Percentiles rank a stretch among this genome's conserved stretches.
phyloP scores from a whole-genome alignment of 2,113 vertebrate species.

The Propithecus coquereli region DNA sequence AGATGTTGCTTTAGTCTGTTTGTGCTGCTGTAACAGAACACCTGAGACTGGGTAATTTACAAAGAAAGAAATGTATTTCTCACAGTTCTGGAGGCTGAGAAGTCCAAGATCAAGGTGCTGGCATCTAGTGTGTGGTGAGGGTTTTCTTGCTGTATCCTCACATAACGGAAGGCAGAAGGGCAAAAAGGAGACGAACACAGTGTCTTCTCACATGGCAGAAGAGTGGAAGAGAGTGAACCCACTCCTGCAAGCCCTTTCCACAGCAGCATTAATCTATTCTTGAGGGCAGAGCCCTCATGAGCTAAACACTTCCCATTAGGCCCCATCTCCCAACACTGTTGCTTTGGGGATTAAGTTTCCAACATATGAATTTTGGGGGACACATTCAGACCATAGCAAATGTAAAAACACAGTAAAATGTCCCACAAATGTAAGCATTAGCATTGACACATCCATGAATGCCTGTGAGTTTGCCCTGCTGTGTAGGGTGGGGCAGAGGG shows the following conservation, averaged over 20 bases:
- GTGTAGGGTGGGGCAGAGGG: not conserved
- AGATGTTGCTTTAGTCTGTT: not conserved
- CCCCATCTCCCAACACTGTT: not conserved
- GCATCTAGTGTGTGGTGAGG: not conserved
- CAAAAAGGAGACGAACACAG: not conserved
- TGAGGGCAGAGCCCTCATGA: no score
- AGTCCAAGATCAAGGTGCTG: not conserved
- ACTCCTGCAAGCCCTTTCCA: not conserved
- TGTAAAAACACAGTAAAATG: not conserved
- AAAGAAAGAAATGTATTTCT: not conserved
- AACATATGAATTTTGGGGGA: not conserved
- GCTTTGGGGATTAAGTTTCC: not conserved
- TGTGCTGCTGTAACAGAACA: not conserved
- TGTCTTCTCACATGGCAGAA: not conserved
- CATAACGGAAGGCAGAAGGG: not conserved
- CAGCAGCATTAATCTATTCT: not conserved
- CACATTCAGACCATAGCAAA: not conserved
- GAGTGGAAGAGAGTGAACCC: not conserved
- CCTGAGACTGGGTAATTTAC: not conserved
- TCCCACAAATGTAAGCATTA: not conserved
- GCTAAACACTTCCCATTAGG: not conserved
- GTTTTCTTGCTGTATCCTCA: not conserved
- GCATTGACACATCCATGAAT: not conserved
- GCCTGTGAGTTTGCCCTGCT: not conserved
- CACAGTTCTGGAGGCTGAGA: not conserved